Percentiles rank a stretch among this genome's conserved stretches.
Evolutionary conservation across 2,113 vertebrate genomes (phyloP).

Genomic region (Takifugu bimaculatus): DNA sequence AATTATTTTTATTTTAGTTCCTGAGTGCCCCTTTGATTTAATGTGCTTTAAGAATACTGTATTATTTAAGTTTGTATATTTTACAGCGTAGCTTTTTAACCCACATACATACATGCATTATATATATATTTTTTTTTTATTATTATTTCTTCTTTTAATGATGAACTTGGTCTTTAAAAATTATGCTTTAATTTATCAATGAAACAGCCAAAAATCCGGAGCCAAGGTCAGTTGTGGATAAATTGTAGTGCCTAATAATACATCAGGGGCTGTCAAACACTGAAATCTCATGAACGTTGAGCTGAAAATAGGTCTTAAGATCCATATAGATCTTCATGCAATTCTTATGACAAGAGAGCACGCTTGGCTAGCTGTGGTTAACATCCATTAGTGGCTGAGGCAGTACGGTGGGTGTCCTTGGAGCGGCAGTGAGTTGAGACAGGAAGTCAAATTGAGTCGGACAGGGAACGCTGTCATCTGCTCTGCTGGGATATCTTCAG

Average conservation of each 20-base stretch:
- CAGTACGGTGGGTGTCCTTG: constrained; percentile 18
- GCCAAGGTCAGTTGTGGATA: too few relatives aligned
- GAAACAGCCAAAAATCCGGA: too few relatives aligned
- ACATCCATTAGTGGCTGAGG: constrained; percentile 35
- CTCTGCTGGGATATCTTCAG: constrained; percentile 21
- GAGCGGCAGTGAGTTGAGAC: not conserved
- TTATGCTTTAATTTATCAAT: not conserved
- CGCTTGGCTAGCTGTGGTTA: constrained; percentile 45
- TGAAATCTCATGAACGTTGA: not conserved
- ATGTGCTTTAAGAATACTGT: constrained; percentile 20
- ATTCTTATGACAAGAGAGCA: constrained; percentile 43
- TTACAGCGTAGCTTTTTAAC: constrained; percentile 4
- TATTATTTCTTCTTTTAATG: too few relatives aligned
- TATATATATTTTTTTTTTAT: too few relatives aligned
- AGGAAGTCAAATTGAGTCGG: constrained; percentile 17
- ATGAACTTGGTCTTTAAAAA: too few relatives aligned
- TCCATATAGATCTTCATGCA: constrained; percentile 40
- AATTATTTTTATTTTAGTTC: constrained; percentile 38
- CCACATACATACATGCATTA: too few relatives aligned
- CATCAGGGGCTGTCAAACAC: not conserved
- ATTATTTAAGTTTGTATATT: constrained; percentile 48
- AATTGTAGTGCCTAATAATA: too few relatives aligned
- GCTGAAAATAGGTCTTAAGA: not conserved
- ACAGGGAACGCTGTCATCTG: constrained; percentile 25
- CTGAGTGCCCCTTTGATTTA: constrained; percentile 32